Base-by-base conservation (phyloP, 2,888 invertebrate species). In the Tolmerus cingulatus region DNA sequence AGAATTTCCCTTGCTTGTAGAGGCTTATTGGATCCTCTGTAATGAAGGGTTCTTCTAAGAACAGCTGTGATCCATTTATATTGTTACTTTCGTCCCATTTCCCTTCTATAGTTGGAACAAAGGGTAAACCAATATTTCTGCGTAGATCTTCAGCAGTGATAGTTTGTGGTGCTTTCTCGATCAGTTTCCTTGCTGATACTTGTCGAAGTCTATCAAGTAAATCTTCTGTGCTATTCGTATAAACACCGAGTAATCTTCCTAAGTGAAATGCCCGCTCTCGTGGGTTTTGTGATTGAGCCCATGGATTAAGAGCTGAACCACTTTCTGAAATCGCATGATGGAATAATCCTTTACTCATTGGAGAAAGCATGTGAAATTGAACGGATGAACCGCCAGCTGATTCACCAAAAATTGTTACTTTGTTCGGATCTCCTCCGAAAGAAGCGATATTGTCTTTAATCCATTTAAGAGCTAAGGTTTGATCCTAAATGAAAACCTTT, bases 311-410 rank as follows among this genome's bases (percentile, higher is more conserved):
- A 0, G 94, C 94, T 86, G 94, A 93, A 0, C 95, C 95, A 89
- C 95, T 95, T 90, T 95, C 93, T 0, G 95, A 94, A 82, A 95
- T 95, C 12, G 94, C 95, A 2, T 94, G 93, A 89, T 95, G 94
- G 90, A 95, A 95, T n/a, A 95, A 91, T 43, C 95, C 95, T 92
- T 93, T 91, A 2, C 94, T 94, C 34, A 93, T 91, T 1, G 94
- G 93, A 0, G 95, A 94, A 2, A 95, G 91, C 92, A 95, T 92
- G 87, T 94, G 93, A 55, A 94, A 92, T 89, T 95, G 94, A 0
- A 94, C 95, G 5, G 95, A 94, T 12, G 94, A 94, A 0, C 93
- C 94, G 7, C 95, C 95, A 7, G 95, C 95, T 0, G 95, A 95
- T 91, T 95, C 94, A 0, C 95, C 95, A 90, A 95, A 95, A 88